Percentiles rank a stretch among this genome's conserved stretches.
These are phyloP conservation scores for Chrysogorgia sp. DNA, from an alignment of 92 coral and sea anemone genomes.

Conservation along the genomic window DNA sequence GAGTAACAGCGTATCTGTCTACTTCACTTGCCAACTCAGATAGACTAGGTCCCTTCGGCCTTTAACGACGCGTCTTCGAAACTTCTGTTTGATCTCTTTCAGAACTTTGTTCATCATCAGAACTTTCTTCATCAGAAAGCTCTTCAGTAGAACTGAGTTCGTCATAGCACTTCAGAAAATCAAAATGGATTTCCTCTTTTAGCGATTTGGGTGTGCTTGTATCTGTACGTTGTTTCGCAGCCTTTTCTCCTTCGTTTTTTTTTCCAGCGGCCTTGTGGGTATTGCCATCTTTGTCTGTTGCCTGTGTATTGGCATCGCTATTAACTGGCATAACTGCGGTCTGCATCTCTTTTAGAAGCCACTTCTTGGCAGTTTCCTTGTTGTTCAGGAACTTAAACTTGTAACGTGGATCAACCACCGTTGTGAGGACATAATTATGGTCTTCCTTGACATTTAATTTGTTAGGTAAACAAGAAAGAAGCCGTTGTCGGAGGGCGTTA, in stretches of 20 bases:
- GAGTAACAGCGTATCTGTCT: slow-evolving; percentile 23
- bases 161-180: slow-evolving; percentile 39
- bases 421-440: slow-evolving; percentile 31
- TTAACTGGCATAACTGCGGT: not conserved
- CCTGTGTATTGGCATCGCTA: slow-evolving; percentile 11
- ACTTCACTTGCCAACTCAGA: slow-evolving; percentile 27
- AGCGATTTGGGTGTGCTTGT: slow-evolving; percentile 30
- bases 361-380: slow-evolving; percentile 45
- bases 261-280: slow-evolving; percentile 10
- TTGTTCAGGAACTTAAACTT: slow-evolving; percentile 31
- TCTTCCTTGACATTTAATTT: slow-evolving; percentile 32
- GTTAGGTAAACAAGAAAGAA: slow-evolving; percentile 15
- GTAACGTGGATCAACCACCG: slow-evolving; percentile 45
- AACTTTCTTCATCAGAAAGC: too few relatives aligned
- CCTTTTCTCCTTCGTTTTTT: slow-evolving; percentile 17
- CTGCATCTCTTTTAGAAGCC: slow-evolving; percentile 45
- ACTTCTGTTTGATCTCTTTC: slow-evolving; percentile 24
- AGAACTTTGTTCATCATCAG: slow-evolving; percentile 14
- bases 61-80: slow-evolving; percentile 13
- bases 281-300: slow-evolving; percentile 14
- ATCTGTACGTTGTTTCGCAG: slow-evolving; percentile 12
- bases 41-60: slow-evolving; percentile 26
- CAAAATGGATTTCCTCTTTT: slow-evolving; percentile 34
- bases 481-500: slow-evolving; percentile 45
- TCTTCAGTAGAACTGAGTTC: slow-evolving; percentile 5